Percentiles rank a stretch among this genome's conserved stretches.
phyloP scores from a whole-genome alignment of 2,888 invertebrate species.

The Bedellia somnulentella region DNA sequence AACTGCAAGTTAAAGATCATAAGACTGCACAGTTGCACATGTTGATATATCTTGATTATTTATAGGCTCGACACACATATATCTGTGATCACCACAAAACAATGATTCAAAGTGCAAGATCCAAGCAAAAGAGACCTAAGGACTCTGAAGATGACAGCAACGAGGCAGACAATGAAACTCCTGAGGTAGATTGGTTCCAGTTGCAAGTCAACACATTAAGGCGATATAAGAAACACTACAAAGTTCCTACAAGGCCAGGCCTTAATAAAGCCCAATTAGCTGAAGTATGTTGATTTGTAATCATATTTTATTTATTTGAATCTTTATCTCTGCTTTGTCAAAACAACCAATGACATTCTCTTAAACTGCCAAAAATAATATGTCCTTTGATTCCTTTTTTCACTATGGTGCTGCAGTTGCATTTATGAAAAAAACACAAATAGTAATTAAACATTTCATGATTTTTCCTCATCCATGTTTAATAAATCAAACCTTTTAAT shows the following conservation, averaged over 20 bases:
- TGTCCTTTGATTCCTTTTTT: no score
- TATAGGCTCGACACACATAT: constrained; percentile 89
- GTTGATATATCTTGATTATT: no score
- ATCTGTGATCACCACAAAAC: constrained; percentile 97
- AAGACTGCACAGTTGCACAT: no score
- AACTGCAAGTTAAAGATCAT: no score
- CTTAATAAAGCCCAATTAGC: constrained; percentile 94
- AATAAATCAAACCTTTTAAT: no score
- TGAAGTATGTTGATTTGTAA: constrained; percentile 68
- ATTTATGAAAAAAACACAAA: no score
- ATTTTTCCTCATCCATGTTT: no score
- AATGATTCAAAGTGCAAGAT: constrained; percentile 93
- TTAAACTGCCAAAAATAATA: no score
- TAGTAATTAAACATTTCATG: no score
- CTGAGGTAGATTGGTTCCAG: constrained; percentile 92
- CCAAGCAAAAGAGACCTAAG: constrained; percentile 81
- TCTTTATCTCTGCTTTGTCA: neutral
- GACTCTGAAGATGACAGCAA: constrained; percentile 95
- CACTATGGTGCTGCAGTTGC: no score
- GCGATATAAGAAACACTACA: constrained; percentile 91
- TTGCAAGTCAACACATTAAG: constrained; percentile 92
- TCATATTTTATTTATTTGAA: neutral
- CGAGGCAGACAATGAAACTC: constrained; percentile 88
- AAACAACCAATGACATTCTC: constrained; percentile 8
- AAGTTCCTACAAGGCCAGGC: constrained; percentile 87